Conservation (phyloP, 2,888 invertebrate genomes). For the Chrysolina oricalcia region DNA sequence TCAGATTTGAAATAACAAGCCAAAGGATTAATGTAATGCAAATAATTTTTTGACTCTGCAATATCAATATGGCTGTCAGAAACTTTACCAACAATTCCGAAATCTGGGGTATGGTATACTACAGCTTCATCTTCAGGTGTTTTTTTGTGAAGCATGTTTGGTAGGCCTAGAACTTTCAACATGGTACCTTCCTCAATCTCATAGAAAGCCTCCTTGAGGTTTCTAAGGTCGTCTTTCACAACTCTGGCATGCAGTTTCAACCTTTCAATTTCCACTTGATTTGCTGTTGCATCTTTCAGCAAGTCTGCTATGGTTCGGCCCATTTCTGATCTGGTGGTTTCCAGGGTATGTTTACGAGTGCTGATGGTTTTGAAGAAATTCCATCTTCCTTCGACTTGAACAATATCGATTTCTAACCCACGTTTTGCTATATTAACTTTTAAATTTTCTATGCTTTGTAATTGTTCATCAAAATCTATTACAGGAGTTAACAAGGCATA, state of each 20-base stretch:
- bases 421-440: conserved; percentile 75
- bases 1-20: conserved; percentile 79
- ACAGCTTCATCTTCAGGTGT: conserved; percentile 74
- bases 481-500: conserved; percentile 81
- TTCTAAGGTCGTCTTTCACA: conserved; percentile 75
- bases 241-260: conserved; percentile 74
- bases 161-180: conserved; percentile 78
- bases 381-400: conserved; percentile 77
- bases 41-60: conserved; percentile 73
- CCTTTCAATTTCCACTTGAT: conserved; percentile 71
- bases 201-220: conserved; percentile 78
- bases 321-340: conserved; percentile 73
- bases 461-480: conserved; percentile 77
- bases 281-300: conserved; percentile 64
- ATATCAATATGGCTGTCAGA: conserved; percentile 74
- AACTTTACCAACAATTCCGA: conserved; percentile 53
- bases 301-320: conserved; percentile 72
- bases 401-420: conserved; percentile 74
- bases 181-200: conserved; percentile 83
- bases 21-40: conserved; percentile 77
- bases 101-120: conserved; percentile 59
- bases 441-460: conserved; percentile 73
- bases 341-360: conserved; percentile 73
- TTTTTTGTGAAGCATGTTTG: conserved; percentile 79
- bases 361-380: conserved; percentile 76